A percentile compares a stretch with the other conserved stretches of the same genome.
Conservation (phyloP, 2,888 invertebrate species). For the Lepidochrysops patricia region DNA sequence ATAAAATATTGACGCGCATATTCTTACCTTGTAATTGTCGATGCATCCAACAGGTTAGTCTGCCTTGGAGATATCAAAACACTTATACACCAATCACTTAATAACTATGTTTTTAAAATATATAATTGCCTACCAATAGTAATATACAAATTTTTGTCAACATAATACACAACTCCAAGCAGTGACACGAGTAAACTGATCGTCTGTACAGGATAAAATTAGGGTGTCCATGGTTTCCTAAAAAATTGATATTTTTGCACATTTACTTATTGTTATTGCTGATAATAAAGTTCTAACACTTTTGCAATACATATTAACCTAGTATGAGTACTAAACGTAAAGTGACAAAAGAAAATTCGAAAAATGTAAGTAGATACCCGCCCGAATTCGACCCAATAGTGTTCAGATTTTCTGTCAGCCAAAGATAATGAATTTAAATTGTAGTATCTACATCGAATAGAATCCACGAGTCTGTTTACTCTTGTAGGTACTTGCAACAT, state of each 20-base stretch:
- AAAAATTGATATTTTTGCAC: not conserved
- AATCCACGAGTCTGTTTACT: no score
- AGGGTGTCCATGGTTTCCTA: not conserved
- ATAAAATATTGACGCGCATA: conserved; percentile 7
- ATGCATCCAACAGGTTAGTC: not conserved
- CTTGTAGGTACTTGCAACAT: no score
- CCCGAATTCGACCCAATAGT: no score
- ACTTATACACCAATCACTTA: not conserved
- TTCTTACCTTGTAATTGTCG: not conserved
- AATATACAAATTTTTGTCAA: not conserved
- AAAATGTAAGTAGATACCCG: no score
- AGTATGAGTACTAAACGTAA: no score
- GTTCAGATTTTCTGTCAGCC: no score
- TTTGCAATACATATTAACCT: no score
- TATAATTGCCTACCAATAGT: not conserved
- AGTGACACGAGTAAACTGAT: conserved; percentile 5
- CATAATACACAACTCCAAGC: not conserved
- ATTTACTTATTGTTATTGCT: not conserved
- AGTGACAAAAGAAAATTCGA: no score
- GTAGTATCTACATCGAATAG: no score
- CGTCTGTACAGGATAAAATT: conserved; percentile 7
- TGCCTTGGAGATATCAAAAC: not conserved
- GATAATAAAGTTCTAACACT: no score
- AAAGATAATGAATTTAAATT: no score
- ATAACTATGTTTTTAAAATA: not conserved